phyloP scores from a whole-genome alignment of 2,888 invertebrate species.

The Tridacna crocea region DNA sequence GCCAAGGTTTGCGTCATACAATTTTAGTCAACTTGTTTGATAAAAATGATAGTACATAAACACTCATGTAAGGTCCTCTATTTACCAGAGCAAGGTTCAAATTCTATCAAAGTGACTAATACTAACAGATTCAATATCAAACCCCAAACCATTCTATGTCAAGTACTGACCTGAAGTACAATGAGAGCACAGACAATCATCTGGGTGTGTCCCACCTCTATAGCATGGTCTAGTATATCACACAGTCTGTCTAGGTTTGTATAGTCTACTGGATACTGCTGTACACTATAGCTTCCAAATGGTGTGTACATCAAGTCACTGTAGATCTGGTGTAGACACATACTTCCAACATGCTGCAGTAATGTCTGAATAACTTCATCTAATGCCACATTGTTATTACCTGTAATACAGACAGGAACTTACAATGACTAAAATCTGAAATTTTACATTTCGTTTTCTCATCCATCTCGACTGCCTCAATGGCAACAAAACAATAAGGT shows the following conservation, averaged over 20 bases:
- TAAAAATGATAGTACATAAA: no score
- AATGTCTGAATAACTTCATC: slow-evolving; percentile 73
- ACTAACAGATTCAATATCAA: no score
- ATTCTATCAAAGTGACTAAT: no score
- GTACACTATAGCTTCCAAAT: slow-evolving; percentile 70
- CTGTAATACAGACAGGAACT: slow-evolving; percentile 37
- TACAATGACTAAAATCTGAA: no score
- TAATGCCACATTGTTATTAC: slow-evolving; percentile 56
- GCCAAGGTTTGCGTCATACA: no score
- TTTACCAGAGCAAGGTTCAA: no score
- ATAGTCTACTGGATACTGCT: slow-evolving; percentile 78
- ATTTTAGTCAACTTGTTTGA: no score
- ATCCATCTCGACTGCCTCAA: no score
- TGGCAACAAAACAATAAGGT: no score
- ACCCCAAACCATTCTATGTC: no score
- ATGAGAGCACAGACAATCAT: slow-evolving; percentile 80
- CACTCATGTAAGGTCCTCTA: no score
- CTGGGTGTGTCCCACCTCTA: slow-evolving; percentile 73
- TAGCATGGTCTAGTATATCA: slow-evolving; percentile 80
- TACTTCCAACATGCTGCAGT: slow-evolving; percentile 82
- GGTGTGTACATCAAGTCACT: slow-evolving; percentile 76
- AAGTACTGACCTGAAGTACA: slow-evolving; percentile 78
- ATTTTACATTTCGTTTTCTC: no score
- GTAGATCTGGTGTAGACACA: slow-evolving; percentile 82
- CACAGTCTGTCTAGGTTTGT: slow-evolving; percentile 77